Evolutionary conservation across 1,140 invertebrate genomes (phyloP), one percentile per base, ranked within the genome.

Genomic region (Uloborus diversus): DNA sequence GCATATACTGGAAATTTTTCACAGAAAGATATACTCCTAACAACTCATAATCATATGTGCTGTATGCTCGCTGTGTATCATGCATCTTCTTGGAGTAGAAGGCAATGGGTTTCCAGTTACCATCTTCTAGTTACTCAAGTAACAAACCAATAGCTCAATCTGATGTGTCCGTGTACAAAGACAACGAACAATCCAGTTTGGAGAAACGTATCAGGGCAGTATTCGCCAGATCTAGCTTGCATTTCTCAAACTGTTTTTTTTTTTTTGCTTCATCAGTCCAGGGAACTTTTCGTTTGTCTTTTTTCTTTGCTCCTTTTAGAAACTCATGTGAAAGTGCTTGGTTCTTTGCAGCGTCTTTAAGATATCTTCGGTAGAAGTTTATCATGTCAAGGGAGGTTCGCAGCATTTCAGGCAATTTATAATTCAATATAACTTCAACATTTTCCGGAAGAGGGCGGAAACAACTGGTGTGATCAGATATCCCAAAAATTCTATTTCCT

Each of bases 351-450:
- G 85, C 79, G 62, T 85, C 83, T 23, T 68, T 80, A 17, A 88
- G 62, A 78, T 87, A 88, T 78, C 81, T 84, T 4, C 81, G 83
- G 81, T 88, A 88, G 82, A 85, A 87, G 66, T 86, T 87, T 1
- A 87, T 64, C 42, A 86, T 79, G 2, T 86, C 87, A n/a, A 85
- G 17, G 80, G 86, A 86, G 2, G 82, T 62, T 59, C 84, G 81
- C 5, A 87, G 42, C 71, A 87, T 83, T 35, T 11, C 68, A 0
- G 87, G 87, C 59, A 37, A 65, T 14, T 84, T 82, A 0, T 87
- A 85, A 0, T 86, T 79, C 3, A 69, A 27, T 11, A 80, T 69
- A 4, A 23, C 69, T 35, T 71, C 11, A 62, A 71, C 59, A 30
- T 64, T 56, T 13, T 69, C 69, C 23, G 69, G 53, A 7, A 71